These are phyloP conservation scores for Oeneis ivallda DNA, from an alignment of 2,888 invertebrate genomes.

Conservation along the genomic window DNA sequence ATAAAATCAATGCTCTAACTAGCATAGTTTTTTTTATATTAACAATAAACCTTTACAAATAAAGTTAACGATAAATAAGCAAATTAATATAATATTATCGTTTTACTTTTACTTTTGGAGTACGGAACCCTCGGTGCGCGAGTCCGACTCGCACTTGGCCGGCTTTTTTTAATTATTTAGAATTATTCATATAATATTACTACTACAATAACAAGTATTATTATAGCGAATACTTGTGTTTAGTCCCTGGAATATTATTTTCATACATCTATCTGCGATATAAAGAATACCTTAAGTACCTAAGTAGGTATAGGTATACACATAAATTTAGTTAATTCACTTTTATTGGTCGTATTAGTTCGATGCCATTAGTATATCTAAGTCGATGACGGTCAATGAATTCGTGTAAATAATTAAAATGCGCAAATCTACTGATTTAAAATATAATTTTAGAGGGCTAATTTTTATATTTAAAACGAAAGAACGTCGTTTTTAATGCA, in stretches of 20 bases:
- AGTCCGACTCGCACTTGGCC: too few relatives aligned
- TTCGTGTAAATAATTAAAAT: constrained; percentile 32
- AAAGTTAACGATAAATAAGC: too few relatives aligned
- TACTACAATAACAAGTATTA: neutral
- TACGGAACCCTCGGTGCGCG: too few relatives aligned
- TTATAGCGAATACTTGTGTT: constrained; percentile 10
- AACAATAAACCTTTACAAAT: too few relatives aligned
- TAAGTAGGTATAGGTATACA: too few relatives aligned
- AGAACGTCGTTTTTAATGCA: constrained; percentile 8
- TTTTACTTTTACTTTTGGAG: too few relatives aligned
- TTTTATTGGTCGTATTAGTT: constrained; percentile 11
- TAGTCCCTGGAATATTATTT: constrained; percentile 8
- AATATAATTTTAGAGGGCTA: constrained; percentile 22
- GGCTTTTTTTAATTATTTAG: too few relatives aligned
- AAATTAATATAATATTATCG: too few relatives aligned
- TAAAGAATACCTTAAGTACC: constrained; percentile 18
- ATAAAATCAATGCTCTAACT: too few relatives aligned
- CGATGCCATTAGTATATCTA: constrained; percentile 15
- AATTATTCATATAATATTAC: too few relatives aligned
- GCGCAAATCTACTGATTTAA: constrained; percentile 23
- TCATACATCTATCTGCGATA: constrained; percentile 21
- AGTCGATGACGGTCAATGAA: constrained; percentile 17
- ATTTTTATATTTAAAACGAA: neutral
- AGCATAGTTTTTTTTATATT: too few relatives aligned
- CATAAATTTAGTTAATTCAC: constrained; percentile 2